Percentiles rank a stretch among this genome's conserved stretches.
These are phyloP conservation scores for Tinamus guttatus DNA, from an alignment of 2,113 vertebrate species.

Conservation along the genomic window DNA sequence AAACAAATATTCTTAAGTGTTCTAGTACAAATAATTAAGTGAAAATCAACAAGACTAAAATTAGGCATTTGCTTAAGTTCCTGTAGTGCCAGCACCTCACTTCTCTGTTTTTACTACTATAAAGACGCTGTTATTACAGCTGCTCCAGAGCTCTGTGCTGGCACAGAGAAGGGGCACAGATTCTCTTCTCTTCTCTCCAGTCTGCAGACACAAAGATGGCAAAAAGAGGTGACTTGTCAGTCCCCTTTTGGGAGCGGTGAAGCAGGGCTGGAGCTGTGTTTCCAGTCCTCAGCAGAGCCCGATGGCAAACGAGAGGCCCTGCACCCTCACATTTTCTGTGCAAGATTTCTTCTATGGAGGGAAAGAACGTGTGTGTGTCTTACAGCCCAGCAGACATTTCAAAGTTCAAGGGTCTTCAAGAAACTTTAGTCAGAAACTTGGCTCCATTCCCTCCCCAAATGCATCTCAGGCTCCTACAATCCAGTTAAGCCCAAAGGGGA, in stretches of 20 bases:
- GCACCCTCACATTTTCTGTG: not conserved
- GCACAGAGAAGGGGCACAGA: not conserved
- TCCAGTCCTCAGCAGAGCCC: not conserved
- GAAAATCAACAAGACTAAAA: not conserved
- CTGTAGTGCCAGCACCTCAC: not conserved
- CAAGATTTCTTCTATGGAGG: not conserved
- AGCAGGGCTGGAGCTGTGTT: not conserved
- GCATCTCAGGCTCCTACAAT: slow-evolving; percentile 34
- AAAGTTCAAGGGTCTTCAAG: slow-evolving; percentile 19
- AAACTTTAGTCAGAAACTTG: slow-evolving; percentile 28
- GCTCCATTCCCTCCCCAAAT: slow-evolving; percentile 23
- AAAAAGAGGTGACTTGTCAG: not conserved
- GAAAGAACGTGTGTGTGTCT: not conserved
- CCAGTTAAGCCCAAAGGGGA: slow-evolving; percentile 2
- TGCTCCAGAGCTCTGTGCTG: not conserved
- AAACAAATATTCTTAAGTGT: not conserved
- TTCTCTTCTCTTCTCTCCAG: not conserved
- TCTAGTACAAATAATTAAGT: not conserved
- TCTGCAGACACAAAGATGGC: not conserved
- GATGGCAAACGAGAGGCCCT: not conserved
- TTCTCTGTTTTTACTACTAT: not conserved
- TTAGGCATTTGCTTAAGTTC: not conserved
- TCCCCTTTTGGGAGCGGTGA: not conserved
- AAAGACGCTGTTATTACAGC: not conserved
- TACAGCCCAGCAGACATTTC: not conserved